Conservation (phyloP, 2,113 vertebrate species). For the Coptodon rendalli region DNA sequence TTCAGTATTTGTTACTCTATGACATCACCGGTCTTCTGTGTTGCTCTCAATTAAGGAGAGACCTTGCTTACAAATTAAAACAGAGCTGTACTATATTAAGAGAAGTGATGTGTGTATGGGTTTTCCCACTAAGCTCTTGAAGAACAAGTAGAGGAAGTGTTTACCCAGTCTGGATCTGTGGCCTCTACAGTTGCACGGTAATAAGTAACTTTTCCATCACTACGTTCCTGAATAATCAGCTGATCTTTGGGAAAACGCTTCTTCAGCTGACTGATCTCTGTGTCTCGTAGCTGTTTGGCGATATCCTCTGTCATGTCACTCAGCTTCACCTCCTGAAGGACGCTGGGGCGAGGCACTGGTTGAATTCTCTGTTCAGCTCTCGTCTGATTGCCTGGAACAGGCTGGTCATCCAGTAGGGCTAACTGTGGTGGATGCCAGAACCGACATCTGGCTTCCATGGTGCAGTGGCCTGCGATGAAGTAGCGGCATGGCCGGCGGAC, state of each 20-base stretch:
- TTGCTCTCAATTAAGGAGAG: neutral
- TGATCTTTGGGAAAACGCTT: conserved; percentile 75
- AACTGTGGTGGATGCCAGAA: conserved; percentile 73
- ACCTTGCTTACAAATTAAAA: neutral
- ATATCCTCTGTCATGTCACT: conserved; percentile 69
- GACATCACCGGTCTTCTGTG: neutral
- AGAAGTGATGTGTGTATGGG: neutral
- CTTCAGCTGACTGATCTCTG: conserved; percentile 72
- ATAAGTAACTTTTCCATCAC: conserved; percentile 72
- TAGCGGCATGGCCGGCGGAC: conserved; percentile 68
- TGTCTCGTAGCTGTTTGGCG: conserved; percentile 62
- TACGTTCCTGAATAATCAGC: conserved; percentile 75
- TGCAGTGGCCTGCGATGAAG: conserved; percentile 75
- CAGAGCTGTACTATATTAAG: neutral
- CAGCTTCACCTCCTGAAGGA: conserved; percentile 59
- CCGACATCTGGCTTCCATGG: conserved; percentile 74
- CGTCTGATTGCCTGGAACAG: neutral
- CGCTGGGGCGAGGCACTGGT: neutral
- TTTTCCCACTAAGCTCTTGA: neutral
- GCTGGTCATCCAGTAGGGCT: conserved; percentile 15
- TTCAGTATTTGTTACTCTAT: neutral
- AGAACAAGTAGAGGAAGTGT: neutral
- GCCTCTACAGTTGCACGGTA: conserved; percentile 69
- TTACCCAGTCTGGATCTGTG: conserved; percentile 80
- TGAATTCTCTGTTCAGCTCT: neutral